These are phyloP conservation scores for Anableps anableps DNA, from an alignment of 2,797 vertebrate species.

Conservation along the genomic window DNA sequence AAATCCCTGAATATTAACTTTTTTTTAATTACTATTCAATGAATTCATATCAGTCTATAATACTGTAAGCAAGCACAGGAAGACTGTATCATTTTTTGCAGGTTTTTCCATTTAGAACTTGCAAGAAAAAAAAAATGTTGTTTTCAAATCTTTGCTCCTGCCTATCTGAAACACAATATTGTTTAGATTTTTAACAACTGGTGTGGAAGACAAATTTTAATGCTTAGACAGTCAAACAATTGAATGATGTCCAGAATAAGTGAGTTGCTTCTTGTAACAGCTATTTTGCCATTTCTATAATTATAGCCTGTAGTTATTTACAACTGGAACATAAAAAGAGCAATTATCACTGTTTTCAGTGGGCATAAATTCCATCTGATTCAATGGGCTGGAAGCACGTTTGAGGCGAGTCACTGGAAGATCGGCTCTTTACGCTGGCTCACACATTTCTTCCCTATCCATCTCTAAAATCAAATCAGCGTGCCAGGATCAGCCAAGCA, in stretches of 20 bases:
- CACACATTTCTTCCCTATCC: conserved; percentile 46
- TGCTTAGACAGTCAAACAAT: background rate
- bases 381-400: conserved; percentile 59
- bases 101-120: background rate
- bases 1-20: conserved; percentile 47
- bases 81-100: conserved; percentile 48
- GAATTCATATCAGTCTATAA: background rate
- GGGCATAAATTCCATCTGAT: conserved; percentile 46
- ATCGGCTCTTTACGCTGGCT: conserved; percentile 50
- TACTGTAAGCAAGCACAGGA: conserved; percentile 15
- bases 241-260: background rate
- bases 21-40: conserved; percentile 38
- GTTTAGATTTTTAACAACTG: conserved; percentile 9
- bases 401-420: conserved; percentile 52
- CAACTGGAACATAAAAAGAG: conserved; percentile 30
- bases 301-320: conserved; percentile 28
- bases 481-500: conserved; percentile 51
- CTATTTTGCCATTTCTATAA: conserved; percentile 17
- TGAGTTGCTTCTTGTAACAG: conserved; percentile 16
- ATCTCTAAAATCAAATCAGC: conserved; percentile 63
- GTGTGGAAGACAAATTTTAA: conserved; percentile 50
- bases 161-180: conserved; percentile 8
- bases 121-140: background rate
- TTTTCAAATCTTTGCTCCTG: background rate
- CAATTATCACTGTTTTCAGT: conserved; percentile 54